Base-by-base conservation (phyloP, 2,888 invertebrate species). In the Andrena fulva region DNA sequence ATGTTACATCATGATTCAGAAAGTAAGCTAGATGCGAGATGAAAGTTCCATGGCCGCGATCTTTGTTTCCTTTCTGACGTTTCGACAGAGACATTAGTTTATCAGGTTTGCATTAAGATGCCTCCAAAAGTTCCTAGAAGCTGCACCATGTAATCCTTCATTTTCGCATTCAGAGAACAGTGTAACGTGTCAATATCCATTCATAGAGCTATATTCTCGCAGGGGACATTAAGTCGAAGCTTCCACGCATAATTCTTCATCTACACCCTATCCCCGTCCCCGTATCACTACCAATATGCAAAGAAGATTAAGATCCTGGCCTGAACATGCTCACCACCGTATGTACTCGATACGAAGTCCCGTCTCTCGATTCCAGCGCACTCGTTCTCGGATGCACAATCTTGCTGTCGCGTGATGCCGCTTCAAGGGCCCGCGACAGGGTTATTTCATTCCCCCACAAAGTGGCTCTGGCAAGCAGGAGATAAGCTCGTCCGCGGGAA, bases 401-500 rank as follows among this genome's bases (percentile, higher is more conserved):
- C 50, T 42, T 8, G n/a, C 10, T 56, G 50, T 20, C 33, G 12
- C n/a, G 54, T 4, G 24, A n/a, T 50, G 35, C 24, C 24, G 24
- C 63, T 59, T 64, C 63, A 24, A 71, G 31, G 24, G 56, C 48
- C 60, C 31, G 50, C 8, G 52, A 12, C 71, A 62, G 31, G 75
- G 80, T 82, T 82, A 72, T 80, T 80, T 80, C 71, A 71, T 4
- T 1, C 59, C 63, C 64, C 70, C n/a, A 62, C 42, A 76, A 72
- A 82, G 71, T 66, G 71, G 70, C 63, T 71, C 68, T 68, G 75
- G 64, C 68, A 68, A 63, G 68, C 50, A 4, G n/a, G 71, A 80
- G 82, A 82, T 80, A 80, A 82, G 63, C 62, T 52, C 76, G 67
- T 82, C 63, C 73, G 20, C 64, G 66, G 70, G 50, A 71, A 78